Percentiles rank a stretch among this genome's conserved stretches.
phyloP scores from a whole-genome alignment of 1,140 invertebrate species.

The Drosophila sp. region DNA sequence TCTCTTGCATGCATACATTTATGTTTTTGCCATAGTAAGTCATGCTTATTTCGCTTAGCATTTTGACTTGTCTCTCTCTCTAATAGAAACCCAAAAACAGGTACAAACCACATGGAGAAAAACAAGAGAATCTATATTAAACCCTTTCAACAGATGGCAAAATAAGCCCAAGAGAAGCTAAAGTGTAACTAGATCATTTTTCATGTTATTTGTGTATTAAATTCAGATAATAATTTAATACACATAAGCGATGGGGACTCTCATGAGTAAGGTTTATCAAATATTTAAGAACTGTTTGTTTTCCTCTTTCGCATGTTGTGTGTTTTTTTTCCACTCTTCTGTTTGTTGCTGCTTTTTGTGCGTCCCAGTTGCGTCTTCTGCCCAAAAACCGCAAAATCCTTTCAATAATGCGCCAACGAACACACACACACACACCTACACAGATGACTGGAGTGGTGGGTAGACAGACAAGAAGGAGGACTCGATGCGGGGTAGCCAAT shows the following conservation, averaged over 20 bases:
- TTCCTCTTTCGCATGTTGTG: slow-evolving; percentile 1
- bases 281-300: slow-evolving; percentile 44
- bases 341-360: slow-evolving; percentile 40
- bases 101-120: no score
- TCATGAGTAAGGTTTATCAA: slow-evolving; percentile 36
- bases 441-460: background rate
- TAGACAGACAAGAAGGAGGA: background rate
- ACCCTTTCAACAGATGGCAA: no score
- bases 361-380: slow-evolving; percentile 49
- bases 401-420: slow-evolving; percentile 66
- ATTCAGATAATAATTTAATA: slow-evolving; percentile 12
- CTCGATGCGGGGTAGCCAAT: slow-evolving; percentile 5
- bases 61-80: background rate
- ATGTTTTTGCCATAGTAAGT: background rate
- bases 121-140: no score
- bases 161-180: no score
- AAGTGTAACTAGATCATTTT: background rate
- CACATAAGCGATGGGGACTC: background rate
- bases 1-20: background rate
- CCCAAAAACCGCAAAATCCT: slow-evolving; percentile 74
- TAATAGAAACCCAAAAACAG: no score
- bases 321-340: slow-evolving; percentile 24
- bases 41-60: background rate
- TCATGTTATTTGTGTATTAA: background rate
- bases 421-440: slow-evolving; percentile 10